Evolutionary conservation across 2,888 invertebrate genomes (phyloP).

Genomic region (Adineta ricciae): DNA sequence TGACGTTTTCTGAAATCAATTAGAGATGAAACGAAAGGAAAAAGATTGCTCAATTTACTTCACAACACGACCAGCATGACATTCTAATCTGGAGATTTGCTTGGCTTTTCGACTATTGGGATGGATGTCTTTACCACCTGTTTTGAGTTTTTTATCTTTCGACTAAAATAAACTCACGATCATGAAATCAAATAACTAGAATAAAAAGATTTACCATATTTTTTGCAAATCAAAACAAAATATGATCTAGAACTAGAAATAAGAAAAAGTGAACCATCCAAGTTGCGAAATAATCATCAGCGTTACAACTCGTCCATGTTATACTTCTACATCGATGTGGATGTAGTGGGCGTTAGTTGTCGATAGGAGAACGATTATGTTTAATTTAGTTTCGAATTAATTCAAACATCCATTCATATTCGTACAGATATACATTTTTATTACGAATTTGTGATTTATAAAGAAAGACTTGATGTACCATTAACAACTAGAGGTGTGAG

Average conservation of each 20-base stretch:
- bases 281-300: not conserved
- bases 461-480: too few species aligned
- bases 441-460: too few species aligned
- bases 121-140: not conserved
- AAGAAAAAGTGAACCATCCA: not conserved
- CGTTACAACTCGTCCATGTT: not conserved
- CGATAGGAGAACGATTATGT: not conserved
- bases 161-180: not conserved
- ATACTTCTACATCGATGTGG: not conserved
- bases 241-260: not conserved
- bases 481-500: too few species aligned
- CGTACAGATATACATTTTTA: too few species aligned
- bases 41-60: not conserved
- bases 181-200: not conserved
- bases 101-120: constrained; percentile 12
- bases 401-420: too few species aligned
- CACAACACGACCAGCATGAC: not conserved
- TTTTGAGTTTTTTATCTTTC: not conserved
- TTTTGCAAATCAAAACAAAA: not conserved
- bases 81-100: not conserved
- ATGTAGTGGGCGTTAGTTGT: not conserved
- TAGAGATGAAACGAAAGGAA: too few species aligned
- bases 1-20: not conserved
- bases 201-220: not conserved
- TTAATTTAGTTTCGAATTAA: too few species aligned